A percentile compares a stretch with the other conserved stretches of the same genome.
Conservation (phyloP, 92 coral and sea anemone species). For the Palythoa grandis region DNA sequence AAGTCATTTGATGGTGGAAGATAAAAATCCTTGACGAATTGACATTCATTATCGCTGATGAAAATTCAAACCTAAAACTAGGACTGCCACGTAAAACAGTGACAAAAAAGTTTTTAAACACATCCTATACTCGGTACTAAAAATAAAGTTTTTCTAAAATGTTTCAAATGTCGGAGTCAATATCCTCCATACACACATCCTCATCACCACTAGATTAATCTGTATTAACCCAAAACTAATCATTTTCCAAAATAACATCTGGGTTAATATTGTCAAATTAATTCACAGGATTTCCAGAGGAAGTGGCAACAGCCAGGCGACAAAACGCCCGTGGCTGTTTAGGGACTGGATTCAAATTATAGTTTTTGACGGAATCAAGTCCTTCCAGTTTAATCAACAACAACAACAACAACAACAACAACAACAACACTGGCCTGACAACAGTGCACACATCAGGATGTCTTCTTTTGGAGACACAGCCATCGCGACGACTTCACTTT, state of each 20-base stretch:
- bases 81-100: too few relatives aligned
- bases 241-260: background rate
- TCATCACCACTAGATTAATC: background rate
- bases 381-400: background rate
- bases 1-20: too few relatives aligned
- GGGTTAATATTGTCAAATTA: background rate
- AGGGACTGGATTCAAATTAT: background rate
- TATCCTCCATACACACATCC: background rate
- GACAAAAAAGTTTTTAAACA: too few relatives aligned
- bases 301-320: background rate
- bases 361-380: background rate
- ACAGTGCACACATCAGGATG: background rate
- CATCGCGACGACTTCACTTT: background rate
- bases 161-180: too few relatives aligned
- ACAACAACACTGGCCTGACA: background rate
- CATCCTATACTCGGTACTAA: too few relatives aligned
- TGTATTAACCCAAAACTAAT: background rate
- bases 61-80: too few relatives aligned
- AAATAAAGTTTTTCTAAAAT: too few relatives aligned
- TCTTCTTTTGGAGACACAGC: slow-evolving; percentile 13
- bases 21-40: too few relatives aligned
- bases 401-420: too few relatives aligned
- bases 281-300: background rate
- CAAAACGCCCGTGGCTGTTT: background rate
- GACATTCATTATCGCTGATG: too few relatives aligned